Base-by-base conservation (phyloP, 1,140 invertebrate genomes). In the Ganaspis sp. region DNA sequence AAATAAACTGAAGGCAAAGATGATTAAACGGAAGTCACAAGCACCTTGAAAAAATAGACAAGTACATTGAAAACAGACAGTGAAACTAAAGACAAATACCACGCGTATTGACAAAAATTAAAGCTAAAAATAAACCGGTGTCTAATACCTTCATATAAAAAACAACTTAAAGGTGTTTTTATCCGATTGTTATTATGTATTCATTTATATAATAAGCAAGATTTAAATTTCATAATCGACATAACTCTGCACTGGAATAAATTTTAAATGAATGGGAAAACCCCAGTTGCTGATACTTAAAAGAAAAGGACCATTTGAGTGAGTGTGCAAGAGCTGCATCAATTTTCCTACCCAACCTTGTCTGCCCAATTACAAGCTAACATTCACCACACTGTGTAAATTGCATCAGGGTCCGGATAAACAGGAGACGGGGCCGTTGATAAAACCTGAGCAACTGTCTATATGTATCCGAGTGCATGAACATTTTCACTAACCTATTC, bases 331-430 rank as follows among this genome's bases (percentile, higher is more conserved):
- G 58, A 64, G 58, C 58, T 64, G 58, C 58, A 34, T 64, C 58
- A 64, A 64, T 64, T 64, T 64, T 29, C 58, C 23, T 64, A 64
- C 58, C 26, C 58, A 64, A 64, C 58, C 58, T 64, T 64, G 58
- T 6, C 58, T 29, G 58, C 12, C 58, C 58, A 64, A 64, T 64
- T 64, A 64, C 15, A 64, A 64, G 15, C 23, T 29, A 64, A 64
- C 58, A 64, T 64, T 64, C 58, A 64, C 58, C 23, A 29, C 17
- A 11, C 45, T 49, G 45, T 6, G 58, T 64, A 29, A 12, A 64
- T 64, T 64, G 58, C 58, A 64, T 26, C 58, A 64, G 12, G 23
- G 23, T 23, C 58, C 58, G 58, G 58, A 64, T 64, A 64, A 64
- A 64, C 58, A 29, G 26, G 58, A 64, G 58, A 64, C 58, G 26